Base-by-base conservation (phyloP, 2,113 vertebrate genomes). In the Gasterosteus nipponicus region DNA sequence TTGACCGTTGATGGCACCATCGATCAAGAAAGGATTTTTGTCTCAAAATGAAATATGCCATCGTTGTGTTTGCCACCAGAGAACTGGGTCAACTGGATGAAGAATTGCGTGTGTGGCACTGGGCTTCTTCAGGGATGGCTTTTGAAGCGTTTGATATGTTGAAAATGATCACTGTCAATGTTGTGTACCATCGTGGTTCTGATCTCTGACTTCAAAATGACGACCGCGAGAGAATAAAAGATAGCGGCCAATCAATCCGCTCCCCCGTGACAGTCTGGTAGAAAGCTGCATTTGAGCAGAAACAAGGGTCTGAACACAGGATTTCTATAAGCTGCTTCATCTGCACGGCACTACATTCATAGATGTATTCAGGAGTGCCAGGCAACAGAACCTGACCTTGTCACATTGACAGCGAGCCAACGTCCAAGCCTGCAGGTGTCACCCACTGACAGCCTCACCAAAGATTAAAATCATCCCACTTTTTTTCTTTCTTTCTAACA, bases 41-140 rank as follows among this genome's bases (percentile, higher is more conserved):
- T 81, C 86, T 87, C 84, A 76, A 78, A 89, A 91, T 90, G 89
- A 91, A 92, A 92, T 77, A 87, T 75, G 58, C 87, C 84, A 82
- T 92, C 89, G 79, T 73, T 10, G 41, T 53, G 79, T 80, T 87
- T 89, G 88, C 82, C 91, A 92, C 88, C 80, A 70, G 75, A 82
- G 83, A 94, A 94, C 86, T 94, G 89, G 92, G 94, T 92, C 92
- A 91, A 83, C 84, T 73, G 81, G 75, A 85, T 89, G 86, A 78
- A 82, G 59, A 82, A 74, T 63, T 77, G 81, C 51, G 41, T 66
- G 65, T 75, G 69, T 74, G 84, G 80, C 63, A 59, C 64, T 41
- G 66, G 64, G 78, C 77, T 53, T 73, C 62, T 67, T 80, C 73
- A 58, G 56, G 66, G 77, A 47, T 19, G 44, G 54, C 75, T 77